Evolutionary conservation across 2,113 vertebrate genomes (phyloP).

Genomic region (Heptranchias perlo): DNA sequence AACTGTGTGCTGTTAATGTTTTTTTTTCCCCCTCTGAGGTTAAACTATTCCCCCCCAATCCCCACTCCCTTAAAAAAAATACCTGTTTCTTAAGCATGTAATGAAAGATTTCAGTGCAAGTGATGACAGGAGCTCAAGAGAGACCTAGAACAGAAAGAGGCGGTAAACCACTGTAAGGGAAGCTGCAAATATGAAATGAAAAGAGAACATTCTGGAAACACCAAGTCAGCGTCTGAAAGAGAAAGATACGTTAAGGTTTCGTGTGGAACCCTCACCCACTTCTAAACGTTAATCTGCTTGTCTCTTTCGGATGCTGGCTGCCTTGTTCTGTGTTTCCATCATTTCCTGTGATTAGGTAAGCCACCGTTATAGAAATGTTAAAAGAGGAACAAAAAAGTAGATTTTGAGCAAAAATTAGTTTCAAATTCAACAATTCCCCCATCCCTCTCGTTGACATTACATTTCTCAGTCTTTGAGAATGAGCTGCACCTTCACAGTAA

Average conservation of each 20-base stretch:
- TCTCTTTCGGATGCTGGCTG: not conserved
- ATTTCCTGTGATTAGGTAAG: not conserved
- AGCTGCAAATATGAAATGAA: not conserved
- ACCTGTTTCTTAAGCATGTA: not conserved
- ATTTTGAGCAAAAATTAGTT: not conserved
- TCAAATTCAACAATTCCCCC: not conserved
- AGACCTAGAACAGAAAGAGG: not conserved
- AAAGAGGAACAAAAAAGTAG: not conserved
- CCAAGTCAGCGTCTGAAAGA: not conserved
- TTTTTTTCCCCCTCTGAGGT: not conserved
- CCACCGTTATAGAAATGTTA: not conserved
- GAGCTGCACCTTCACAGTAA: not conserved
- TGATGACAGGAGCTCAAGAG: not conserved
- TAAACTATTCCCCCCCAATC: not conserved
- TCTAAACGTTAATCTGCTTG: not conserved
- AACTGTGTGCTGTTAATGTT: not conserved
- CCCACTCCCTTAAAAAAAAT: not conserved
- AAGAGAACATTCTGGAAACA: not conserved
- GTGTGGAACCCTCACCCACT: not conserved
- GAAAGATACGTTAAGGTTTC: not conserved
- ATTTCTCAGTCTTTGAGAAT: not conserved
- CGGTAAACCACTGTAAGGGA: not conserved
- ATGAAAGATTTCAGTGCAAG: not conserved
- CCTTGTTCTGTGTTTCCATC: not conserved
- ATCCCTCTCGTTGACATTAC: not conserved